Evolutionary conservation across 2,888 invertebrate species (phyloP).

Genomic region (Blastobasis adustella): DNA sequence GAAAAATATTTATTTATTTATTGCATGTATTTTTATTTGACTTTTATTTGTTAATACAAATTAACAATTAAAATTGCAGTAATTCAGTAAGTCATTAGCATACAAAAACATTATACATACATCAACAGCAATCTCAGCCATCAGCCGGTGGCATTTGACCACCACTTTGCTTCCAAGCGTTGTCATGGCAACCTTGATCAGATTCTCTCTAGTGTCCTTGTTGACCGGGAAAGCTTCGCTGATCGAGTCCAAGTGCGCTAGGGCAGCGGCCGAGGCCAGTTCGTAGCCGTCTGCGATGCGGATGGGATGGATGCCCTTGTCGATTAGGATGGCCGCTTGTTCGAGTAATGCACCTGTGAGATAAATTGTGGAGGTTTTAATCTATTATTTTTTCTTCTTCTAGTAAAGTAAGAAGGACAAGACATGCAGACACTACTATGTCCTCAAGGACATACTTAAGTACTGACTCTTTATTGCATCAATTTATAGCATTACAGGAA

Average conservation of each 20-base stretch:
- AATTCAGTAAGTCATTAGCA: too few relatives aligned
- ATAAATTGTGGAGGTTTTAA: neutral
- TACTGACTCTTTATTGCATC: too few relatives aligned
- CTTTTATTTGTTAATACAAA: too few relatives aligned
- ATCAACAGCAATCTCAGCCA: constrained; percentile 98
- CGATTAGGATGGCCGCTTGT: constrained; percentile 93
- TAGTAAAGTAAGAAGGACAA: too few relatives aligned
- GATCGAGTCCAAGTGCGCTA: constrained; percentile 89
- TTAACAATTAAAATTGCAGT: too few relatives aligned
- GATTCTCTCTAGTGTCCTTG: constrained; percentile 86
- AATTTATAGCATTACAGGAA: too few relatives aligned
- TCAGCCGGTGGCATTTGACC: constrained; percentile 96
- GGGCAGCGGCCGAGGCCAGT: constrained; percentile 92
- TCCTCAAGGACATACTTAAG: too few relatives aligned
- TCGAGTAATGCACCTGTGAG: constrained; percentile 90
- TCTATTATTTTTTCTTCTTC: neutral
- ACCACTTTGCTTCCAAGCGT: constrained; percentile 98
- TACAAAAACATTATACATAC: constrained; percentile 35
- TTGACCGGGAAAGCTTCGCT: constrained; percentile 93
- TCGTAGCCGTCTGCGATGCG: constrained; percentile 99
- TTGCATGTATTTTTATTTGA: too few relatives aligned
- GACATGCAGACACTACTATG: too few relatives aligned
- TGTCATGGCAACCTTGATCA: constrained; percentile 97
- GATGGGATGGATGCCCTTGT: constrained; percentile 98
- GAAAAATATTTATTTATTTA: too few relatives aligned